Conservation (phyloP, 2,797 vertebrate species). For the Sebastolobus altivelis region DNA sequence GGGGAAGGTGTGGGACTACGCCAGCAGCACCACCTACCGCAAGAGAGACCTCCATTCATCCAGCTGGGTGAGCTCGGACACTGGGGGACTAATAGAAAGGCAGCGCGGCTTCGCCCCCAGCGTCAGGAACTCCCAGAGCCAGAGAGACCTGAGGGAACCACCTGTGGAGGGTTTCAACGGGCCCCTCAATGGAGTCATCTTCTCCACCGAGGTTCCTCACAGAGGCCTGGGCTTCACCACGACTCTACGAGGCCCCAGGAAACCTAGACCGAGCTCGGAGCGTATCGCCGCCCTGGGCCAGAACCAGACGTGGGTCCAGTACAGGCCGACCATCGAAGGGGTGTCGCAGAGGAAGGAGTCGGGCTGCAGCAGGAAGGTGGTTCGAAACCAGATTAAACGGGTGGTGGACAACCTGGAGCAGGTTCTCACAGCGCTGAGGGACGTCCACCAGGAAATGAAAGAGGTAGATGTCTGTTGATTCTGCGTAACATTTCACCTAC, state of each 20-base stretch:
- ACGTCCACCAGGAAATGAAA: slow-evolving; percentile 87
- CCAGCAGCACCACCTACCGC: slow-evolving; percentile 54
- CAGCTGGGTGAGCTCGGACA: slow-evolving; percentile 67
- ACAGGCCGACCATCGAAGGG: slow-evolving; percentile 23
- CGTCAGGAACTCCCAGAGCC: slow-evolving; percentile 73
- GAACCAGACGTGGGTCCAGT: slow-evolving; percentile 57
- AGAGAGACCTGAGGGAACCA: slow-evolving; percentile 72
- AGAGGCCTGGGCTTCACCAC: slow-evolving; percentile 46
- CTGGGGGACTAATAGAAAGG: slow-evolving; percentile 63
- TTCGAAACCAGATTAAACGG: slow-evolving; percentile 84
- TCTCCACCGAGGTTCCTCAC: slow-evolving; percentile 77
- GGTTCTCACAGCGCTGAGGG: slow-evolving; percentile 83
- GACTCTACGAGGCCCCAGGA: slow-evolving; percentile 56
- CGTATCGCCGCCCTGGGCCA: slow-evolving; percentile 29
- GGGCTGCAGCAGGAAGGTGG: slow-evolving; percentile 68
- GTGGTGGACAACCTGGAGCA: slow-evolving; percentile 86
- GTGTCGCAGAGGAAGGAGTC: slow-evolving; percentile 44
- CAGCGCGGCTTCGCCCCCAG: slow-evolving; percentile 65
- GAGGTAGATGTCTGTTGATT: slow-evolving; percentile 77
- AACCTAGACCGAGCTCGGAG: slow-evolving; percentile 51
- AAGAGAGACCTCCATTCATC: slow-evolving; percentile 71
- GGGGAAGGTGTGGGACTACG: slow-evolving; percentile 72
- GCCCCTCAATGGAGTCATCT: slow-evolving; percentile 72
- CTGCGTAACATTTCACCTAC: neutral
- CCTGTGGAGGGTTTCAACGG: slow-evolving; percentile 62